These are phyloP conservation scores for Cranoglanis bouderius DNA, from an alignment of 2,113 vertebrate genomes.

Conservation along the genomic window DNA sequence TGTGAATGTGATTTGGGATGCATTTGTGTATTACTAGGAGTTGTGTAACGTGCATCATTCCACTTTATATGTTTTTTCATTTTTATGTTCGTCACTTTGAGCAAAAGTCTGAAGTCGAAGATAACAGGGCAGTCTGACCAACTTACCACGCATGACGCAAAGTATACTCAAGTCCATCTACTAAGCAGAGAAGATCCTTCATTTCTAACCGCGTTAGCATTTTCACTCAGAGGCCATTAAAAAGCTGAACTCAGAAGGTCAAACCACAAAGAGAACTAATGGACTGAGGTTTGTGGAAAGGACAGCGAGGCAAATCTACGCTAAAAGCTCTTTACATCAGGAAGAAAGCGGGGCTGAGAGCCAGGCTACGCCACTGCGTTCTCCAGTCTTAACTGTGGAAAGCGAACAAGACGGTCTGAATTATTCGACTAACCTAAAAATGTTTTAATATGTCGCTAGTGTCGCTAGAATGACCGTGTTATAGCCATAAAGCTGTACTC, in stretches of 20 bases:
- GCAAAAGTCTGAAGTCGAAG: not conserved
- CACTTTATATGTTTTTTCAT: not conserved
- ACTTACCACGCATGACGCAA: not conserved
- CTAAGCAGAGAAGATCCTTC: not conserved
- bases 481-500: not conserved
- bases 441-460: not conserved
- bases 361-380: not conserved
- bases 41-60: too few relatives aligned
- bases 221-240: conserved; percentile 13
- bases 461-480: not conserved
- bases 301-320: not conserved
- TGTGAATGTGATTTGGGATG: not conserved
- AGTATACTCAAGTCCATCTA: not conserved
- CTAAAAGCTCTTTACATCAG: conserved; percentile 12
- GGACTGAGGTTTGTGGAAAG: conserved; percentile 32
- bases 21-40: not conserved
- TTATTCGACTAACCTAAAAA: not conserved
- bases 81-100: too few relatives aligned
- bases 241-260: conserved; percentile 31
- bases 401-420: not conserved
- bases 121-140: not conserved
- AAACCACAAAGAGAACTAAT: conserved; percentile 38
- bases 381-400: not conserved
- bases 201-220: conserved; percentile 26
- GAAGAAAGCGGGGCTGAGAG: not conserved